phyloP scores from a whole-genome alignment of 1,140 invertebrate species.

The Geopemphigus sp. region DNA sequence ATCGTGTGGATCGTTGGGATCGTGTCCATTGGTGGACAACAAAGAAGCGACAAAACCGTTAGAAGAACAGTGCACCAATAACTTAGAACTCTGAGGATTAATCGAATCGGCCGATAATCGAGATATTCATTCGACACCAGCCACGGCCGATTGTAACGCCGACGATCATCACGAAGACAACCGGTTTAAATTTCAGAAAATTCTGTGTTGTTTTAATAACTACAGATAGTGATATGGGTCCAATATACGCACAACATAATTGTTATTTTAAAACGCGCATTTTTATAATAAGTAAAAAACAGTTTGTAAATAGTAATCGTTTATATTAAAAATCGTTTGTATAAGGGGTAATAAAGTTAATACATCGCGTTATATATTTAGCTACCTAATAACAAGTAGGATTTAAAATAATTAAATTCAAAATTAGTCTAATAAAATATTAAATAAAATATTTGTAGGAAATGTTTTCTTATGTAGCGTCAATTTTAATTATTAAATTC shows the following conservation, averaged over 20 bases:
- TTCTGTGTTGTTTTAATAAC: constrained; percentile 39
- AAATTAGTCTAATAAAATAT: neutral
- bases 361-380: neutral
- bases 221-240: constrained; percentile 39
- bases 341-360: constrained; percentile 5
- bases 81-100: constrained; percentile 42
- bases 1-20: neutral
- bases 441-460: neutral
- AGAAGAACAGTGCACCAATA: constrained; percentile 24
- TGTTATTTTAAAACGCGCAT: neutral
- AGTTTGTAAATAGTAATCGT: neutral
- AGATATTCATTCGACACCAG: constrained; percentile 24
- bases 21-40: neutral
- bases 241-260: neutral
- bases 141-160: constrained; percentile 38
- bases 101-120: constrained; percentile 48
- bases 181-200: constrained; percentile 35
- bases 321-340: neutral
- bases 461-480: neutral
- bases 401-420: neutral
- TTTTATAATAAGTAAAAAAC: constrained; percentile 9
- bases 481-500: constrained; percentile 5
- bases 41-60: constrained; percentile 3
- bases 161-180: constrained; percentile 16
- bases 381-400: neutral